Evolutionary conservation across 2,888 invertebrate genomes (phyloP).

Genomic region (Neuroscelio doddi): DNA sequence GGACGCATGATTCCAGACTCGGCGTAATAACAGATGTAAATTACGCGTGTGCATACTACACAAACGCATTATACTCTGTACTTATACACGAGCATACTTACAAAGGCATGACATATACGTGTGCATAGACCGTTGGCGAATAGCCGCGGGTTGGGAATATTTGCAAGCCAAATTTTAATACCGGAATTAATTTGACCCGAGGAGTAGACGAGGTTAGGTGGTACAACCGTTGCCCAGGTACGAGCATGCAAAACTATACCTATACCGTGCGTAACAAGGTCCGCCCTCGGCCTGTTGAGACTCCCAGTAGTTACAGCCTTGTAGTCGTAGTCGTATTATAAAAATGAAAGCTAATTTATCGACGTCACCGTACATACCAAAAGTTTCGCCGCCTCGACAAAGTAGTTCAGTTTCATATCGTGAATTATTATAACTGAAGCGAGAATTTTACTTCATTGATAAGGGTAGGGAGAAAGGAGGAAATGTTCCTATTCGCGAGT

Average conservation of each 20-base stretch:
- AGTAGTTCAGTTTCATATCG: slow-evolving; percentile 62
- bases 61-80: slow-evolving; percentile 31
- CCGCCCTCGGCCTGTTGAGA: slow-evolving; percentile 48
- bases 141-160: slow-evolving; percentile 69
- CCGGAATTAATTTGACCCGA: slow-evolving; percentile 72
- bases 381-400: slow-evolving; percentile 52
- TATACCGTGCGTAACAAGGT: slow-evolving; percentile 43
- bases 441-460: slow-evolving; percentile 23
- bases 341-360: slow-evolving; percentile 60
- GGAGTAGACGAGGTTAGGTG: slow-evolving; percentile 55
- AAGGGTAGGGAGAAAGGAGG: slow-evolving; percentile 2
- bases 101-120: slow-evolving; percentile 24
- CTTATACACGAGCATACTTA: slow-evolving; percentile 39
- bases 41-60: slow-evolving; percentile 67
- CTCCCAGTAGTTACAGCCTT: slow-evolving; percentile 43
- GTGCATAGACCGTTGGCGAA: slow-evolving; percentile 51
- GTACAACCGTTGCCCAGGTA: slow-evolving; percentile 49
- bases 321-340: slow-evolving; percentile 54
- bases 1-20: slow-evolving; percentile 47
- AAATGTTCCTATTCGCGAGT: not conserved
- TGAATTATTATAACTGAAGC: slow-evolving; percentile 64
- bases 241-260: slow-evolving; percentile 38
- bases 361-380: slow-evolving; percentile 52
- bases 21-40: slow-evolving; percentile 71
- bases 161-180: slow-evolving; percentile 73